These are phyloP conservation scores for Lepidocolaptes lacrymiger DNA, from an alignment of 2,797 vertebrate genomes.

Conservation along the genomic window DNA sequence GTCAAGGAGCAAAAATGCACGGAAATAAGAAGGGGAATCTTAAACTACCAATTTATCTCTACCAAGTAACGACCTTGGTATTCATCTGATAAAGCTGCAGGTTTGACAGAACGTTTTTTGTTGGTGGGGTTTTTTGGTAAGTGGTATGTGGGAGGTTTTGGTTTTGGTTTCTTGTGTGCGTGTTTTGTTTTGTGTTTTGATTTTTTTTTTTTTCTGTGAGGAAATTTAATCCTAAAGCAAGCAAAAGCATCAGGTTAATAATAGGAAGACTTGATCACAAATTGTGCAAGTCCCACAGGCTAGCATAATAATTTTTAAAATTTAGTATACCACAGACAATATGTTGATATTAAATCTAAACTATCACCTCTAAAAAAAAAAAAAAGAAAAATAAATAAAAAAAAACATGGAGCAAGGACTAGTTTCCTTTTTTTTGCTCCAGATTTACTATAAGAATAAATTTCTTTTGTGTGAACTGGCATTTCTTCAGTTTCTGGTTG, in stretches of 20 bases:
- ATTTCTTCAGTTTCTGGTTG: neutral
- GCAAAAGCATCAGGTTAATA: neutral
- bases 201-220: neutral
- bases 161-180: no score
- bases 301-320: neutral
- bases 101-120: neutral
- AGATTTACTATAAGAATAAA: neutral
- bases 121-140: no score
- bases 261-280: neutral
- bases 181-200: neutral
- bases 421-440: neutral
- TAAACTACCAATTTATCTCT: neutral
- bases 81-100: neutral
- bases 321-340: neutral
- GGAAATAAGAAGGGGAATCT: neutral
- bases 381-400: neutral
- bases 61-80: neutral
- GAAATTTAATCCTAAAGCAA: neutral
- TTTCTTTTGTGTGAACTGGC: neutral
- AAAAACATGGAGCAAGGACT: neutral
- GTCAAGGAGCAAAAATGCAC: neutral
- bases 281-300: accelerated
- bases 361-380: neutral
- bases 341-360: neutral
- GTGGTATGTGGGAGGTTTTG: no score